phyloP scores from a whole-genome alignment of 2,113 vertebrate genomes.

The Tyrannus savana region DNA sequence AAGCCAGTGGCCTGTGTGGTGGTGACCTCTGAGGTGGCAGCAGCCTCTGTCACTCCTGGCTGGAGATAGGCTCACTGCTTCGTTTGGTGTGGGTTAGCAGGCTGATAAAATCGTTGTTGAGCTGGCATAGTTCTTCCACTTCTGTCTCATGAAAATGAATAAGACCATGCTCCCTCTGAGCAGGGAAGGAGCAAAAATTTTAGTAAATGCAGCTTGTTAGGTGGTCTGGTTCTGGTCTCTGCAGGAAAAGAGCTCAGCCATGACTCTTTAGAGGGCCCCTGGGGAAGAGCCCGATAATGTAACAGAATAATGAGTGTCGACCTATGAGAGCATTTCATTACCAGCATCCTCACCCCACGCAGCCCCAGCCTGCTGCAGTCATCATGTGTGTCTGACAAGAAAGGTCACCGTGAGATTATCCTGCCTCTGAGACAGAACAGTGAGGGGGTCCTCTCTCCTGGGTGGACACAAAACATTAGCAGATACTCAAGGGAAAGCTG shows the following conservation, averaged over 20 bases:
- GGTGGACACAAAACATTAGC: background rate
- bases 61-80: background rate
- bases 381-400: constrained; percentile 32
- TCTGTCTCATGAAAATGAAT: background rate
- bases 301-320: constrained; percentile 46
- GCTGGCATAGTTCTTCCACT: background rate
- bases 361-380: constrained; percentile 22
- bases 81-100: background rate
- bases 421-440: background rate
- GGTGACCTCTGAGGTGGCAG: background rate
- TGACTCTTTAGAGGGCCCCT: constrained; percentile 35
- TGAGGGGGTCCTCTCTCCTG: background rate
- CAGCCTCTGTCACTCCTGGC: background rate
- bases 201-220: constrained; percentile 33
- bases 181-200: background rate
- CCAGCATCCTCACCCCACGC: background rate
- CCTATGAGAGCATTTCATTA: constrained; percentile 55
- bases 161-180: background rate
- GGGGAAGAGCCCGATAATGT: constrained; percentile 24
- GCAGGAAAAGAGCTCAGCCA: constrained; percentile 28
- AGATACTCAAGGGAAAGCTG: background rate
- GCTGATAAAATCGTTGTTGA: background rate
- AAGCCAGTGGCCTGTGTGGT: background rate
- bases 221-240: constrained; percentile 39
- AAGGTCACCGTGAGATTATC: constrained; percentile 13